Percentiles rank a stretch among this genome's conserved stretches.
Evolutionary conservation across 2,888 invertebrate species (phyloP).

Genomic region (Minunthozetes semirufus): DNA sequence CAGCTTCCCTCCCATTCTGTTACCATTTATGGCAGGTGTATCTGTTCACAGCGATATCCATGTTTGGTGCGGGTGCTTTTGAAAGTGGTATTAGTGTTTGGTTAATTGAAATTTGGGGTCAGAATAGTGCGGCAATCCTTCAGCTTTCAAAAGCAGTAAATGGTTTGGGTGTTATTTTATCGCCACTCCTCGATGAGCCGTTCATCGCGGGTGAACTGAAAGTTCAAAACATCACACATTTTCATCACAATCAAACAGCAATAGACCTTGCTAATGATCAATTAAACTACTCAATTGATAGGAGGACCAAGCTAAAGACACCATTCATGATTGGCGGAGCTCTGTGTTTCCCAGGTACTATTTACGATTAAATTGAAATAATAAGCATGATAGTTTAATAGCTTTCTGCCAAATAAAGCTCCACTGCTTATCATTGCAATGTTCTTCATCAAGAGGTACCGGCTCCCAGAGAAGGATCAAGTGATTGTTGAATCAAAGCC

Average conservation of each 20-base stretch:
- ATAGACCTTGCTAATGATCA: no score
- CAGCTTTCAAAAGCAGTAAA: slow-evolving; percentile 32
- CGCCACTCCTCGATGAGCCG: slow-evolving; percentile 26
- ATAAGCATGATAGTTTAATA: no score
- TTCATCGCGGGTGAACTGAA: slow-evolving; percentile 1
- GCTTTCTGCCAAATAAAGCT: no score
- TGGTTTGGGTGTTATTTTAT: slow-evolving; percentile 31
- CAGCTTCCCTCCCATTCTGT: neutral
- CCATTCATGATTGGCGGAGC: neutral
- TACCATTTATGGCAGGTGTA: neutral
- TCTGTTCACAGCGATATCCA: neutral
- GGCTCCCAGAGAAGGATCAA: no score
- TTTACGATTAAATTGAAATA: no score
- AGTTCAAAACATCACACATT: no score
- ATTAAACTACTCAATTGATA: slow-evolving; percentile 12
- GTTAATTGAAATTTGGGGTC: slow-evolving; percentile 34
- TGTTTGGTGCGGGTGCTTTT: slow-evolving; percentile 9
- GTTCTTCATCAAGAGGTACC: no score
- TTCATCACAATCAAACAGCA: no score
- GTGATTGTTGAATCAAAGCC: no score
- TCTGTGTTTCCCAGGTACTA: no score
- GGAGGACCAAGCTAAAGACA: neutral
- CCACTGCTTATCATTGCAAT: no score
- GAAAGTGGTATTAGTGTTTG: slow-evolving; percentile 21
- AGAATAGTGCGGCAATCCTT: slow-evolving; percentile 5